Percentiles rank a stretch among this genome's conserved stretches.
phyloP scores from a whole-genome alignment of 2,113 vertebrate genomes.

The Dicrurus megarhynchus region DNA sequence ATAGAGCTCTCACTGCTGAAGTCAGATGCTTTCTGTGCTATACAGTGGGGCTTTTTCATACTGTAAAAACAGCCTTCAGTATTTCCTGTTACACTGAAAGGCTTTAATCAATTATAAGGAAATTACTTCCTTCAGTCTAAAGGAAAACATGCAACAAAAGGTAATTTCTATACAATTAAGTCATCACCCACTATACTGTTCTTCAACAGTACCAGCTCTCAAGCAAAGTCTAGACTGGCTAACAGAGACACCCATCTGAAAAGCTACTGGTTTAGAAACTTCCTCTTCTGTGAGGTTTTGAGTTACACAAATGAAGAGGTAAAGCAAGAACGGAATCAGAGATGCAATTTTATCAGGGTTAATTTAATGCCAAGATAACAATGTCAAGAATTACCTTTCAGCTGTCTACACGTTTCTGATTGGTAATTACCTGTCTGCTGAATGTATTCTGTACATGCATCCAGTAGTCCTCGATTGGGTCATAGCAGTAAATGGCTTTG shows the following conservation, averaged over 20 bases:
- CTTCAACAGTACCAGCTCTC: not conserved
- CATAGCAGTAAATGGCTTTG: conserved; percentile 95
- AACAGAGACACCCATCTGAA: not conserved
- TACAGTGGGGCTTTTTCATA: not conserved
- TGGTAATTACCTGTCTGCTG: conserved; percentile 86
- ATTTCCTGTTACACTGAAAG: not conserved
- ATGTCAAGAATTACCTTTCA: not conserved
- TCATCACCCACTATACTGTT: too few relatives aligned
- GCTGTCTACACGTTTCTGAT: not conserved
- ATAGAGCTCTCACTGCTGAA: not conserved
- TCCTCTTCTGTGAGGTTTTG: not conserved
- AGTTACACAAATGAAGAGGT: not conserved
- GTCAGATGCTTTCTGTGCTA: not conserved
- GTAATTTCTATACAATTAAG: not conserved
- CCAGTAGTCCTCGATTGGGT: conserved; percentile 96
- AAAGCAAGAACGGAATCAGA: not conserved
- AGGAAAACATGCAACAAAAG: not conserved
- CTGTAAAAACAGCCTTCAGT: not conserved
- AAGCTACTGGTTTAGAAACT: not conserved
- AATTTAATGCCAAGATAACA: not conserved
- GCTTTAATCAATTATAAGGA: not conserved
- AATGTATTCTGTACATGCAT: conserved; percentile 96
- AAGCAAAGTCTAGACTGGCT: not conserved
- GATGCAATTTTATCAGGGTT: not conserved
- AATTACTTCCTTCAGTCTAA: not conserved